Percentiles rank a stretch among this genome's conserved stretches.
These are phyloP conservation scores for Sphaeridia pumilis DNA, from an alignment of 2,888 invertebrate genomes.

Conservation along the genomic window DNA sequence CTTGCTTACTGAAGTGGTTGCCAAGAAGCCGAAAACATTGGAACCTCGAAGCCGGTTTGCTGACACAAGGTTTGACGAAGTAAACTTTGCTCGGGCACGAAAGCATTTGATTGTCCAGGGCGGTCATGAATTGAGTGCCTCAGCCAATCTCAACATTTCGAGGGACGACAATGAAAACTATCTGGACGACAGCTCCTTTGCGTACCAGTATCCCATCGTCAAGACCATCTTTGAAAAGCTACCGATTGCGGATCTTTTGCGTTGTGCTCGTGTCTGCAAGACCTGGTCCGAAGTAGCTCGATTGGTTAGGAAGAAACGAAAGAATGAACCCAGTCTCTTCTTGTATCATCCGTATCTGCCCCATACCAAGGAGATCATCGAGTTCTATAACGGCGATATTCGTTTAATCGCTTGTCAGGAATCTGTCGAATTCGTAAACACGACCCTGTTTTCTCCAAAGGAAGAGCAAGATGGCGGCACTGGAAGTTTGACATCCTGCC, in stretches of 20 bases:
- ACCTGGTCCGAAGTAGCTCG: constrained; percentile 24
- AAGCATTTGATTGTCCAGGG: too few relatives aligned
- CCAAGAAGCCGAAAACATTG: too few relatives aligned
- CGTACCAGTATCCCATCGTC: constrained; percentile 24
- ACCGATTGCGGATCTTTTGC: constrained; percentile 17
- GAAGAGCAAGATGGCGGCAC: neutral
- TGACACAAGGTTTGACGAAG: too few relatives aligned
- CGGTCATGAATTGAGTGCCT: too few relatives aligned
- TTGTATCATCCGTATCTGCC: constrained; percentile 25
- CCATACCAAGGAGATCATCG: constrained; percentile 21
- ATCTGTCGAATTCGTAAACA: constrained; percentile 14
- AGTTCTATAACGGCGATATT: constrained; percentile 23
- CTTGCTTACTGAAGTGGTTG: too few relatives aligned
- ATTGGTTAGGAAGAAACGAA: constrained; percentile 22
- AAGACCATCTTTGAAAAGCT: constrained; percentile 27
- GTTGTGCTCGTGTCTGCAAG: constrained; percentile 15
- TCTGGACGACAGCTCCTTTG: constrained; percentile 4
- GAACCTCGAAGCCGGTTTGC: too few relatives aligned
- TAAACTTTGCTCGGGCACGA: too few relatives aligned
- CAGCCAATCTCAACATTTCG: too few relatives aligned
- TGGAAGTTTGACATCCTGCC: constrained; percentile 9
- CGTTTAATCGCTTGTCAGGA: constrained; percentile 13
- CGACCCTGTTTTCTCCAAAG: constrained; percentile 3
- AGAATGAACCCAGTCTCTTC: constrained; percentile 18
- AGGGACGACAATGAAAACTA: too few relatives aligned